Base-by-base conservation (phyloP, 37 sponge, comb jelly and placozoan genomes). In the Chondrilla cf. caribensis region DNA sequence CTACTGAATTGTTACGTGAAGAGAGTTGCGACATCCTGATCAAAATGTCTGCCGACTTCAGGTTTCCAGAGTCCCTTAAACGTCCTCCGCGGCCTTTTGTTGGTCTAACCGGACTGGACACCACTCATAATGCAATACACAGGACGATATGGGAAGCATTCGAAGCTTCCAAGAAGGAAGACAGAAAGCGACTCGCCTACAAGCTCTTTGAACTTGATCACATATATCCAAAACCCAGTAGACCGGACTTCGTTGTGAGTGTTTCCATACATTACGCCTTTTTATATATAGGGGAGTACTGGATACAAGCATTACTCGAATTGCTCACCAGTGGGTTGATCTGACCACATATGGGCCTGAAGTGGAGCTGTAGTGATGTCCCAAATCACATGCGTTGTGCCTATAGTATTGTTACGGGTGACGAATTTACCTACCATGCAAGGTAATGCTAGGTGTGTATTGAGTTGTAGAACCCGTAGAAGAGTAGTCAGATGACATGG, bases 81-180 rank as follows among this genome's bases (percentile, higher is more conserved):
- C 80, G 41, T 59, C 85, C 79, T 17, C 84, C 95, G n/a, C 80
- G 87, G 41, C 76, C 76, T 14, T 73, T 73, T 39, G 70, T 97
- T 2, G 90, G 84, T 19, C 80, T 97, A 3, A 82, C 90, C 35
- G 97, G 97, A 17, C 89, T 97, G 57, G 88, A 94, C 78, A 65
- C 72, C 24, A 80, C 42, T 70, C 86, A 89, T 78, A 97, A 97
- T 39, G 95, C 95, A 17, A 82, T 94, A 0, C 97, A 97, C 82
- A 41, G 93, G 40, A 67, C 82, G 14, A 90, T 97, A 33, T 92
- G 90, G 93, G 93, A 94, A 7, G 87, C 90, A 41, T 94, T 97
- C 79, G 85, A 90, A 18, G 58, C 77, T 0, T 83, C 79, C 54
- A 82, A 86, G 54, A 84, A 77, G 39, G 82, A 86, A 22, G 77